Conservation (phyloP, 2,888 invertebrate species). For the Dryobota labecula region DNA sequence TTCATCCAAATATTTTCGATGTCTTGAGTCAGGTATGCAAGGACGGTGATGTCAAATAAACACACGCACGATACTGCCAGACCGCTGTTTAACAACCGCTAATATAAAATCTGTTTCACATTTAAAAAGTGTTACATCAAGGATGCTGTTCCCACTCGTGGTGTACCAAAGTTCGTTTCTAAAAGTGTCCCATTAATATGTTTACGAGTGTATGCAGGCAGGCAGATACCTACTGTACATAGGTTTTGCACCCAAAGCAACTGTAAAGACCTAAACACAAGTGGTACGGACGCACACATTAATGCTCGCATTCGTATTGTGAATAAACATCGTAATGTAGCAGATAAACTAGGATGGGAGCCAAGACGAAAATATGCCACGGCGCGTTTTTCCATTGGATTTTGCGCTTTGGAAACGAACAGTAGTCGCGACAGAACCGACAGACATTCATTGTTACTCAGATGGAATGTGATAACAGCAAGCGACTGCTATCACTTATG, state of each 20-base stretch:
- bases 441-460: slow-evolving; percentile 82
- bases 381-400: slow-evolving; percentile 90
- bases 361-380: slow-evolving; percentile 91
- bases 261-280: slow-evolving; percentile 80
- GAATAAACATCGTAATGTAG: slow-evolving; percentile 91
- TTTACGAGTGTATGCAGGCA: slow-evolving; percentile 61
- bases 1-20: slow-evolving; percentile 71
- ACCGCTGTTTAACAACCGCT: slow-evolving; percentile 51
- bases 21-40: slow-evolving; percentile 71
- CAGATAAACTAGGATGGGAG: slow-evolving; percentile 91
- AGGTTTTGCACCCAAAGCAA: slow-evolving; percentile 71
- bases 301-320: slow-evolving; percentile 90
- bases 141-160: slow-evolving; percentile 44
- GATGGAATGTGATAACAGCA: slow-evolving; percentile 78
- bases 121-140: slow-evolving; percentile 53
- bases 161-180: slow-evolving; percentile 31
- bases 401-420: slow-evolving; percentile 88
- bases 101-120: slow-evolving; percentile 46
- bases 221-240: slow-evolving; percentile 42
- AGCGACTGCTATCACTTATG: slow-evolving; percentile 63
- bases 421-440: slow-evolving; percentile 80
- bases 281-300: slow-evolving; percentile 88
- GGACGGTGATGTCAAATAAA: slow-evolving; percentile 72
- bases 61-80: slow-evolving; percentile 61
- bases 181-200: slow-evolving; percentile 42